phyloP scores from a whole-genome alignment of 2,113 vertebrate species.

The Emydura subglobosa region DNA sequence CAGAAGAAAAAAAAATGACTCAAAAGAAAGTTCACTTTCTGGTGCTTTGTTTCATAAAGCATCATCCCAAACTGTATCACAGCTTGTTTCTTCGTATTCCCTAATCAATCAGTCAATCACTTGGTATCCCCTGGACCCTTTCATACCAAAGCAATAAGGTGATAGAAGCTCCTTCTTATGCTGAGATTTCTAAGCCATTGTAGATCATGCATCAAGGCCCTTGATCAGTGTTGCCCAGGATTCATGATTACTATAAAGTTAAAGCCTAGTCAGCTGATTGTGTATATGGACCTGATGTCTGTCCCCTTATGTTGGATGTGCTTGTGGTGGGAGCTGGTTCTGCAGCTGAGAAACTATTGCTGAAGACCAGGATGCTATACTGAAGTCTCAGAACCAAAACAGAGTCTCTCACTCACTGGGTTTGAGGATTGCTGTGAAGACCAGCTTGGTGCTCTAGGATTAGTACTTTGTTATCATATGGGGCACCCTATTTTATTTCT shows the following conservation, averaged over 20 bases:
- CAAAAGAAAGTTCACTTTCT: background rate
- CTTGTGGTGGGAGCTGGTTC: rapidly evolving
- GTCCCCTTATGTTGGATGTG: background rate
- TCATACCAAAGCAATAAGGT: background rate
- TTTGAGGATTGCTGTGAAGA: rapidly evolving
- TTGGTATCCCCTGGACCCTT: background rate
- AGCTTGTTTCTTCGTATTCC: background rate
- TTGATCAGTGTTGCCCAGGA: background rate
- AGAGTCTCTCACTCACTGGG: background rate
- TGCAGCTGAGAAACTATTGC: background rate
- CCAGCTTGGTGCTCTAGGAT: background rate
- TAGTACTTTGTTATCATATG: too few relatives aligned
- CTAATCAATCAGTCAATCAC: background rate
- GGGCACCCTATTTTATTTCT: rapidly evolving
- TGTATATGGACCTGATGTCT: background rate
- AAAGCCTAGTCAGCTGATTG: background rate
- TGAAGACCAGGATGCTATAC: rapidly evolving
- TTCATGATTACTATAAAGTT: background rate
- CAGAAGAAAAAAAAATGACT: background rate
- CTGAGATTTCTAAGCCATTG: background rate
- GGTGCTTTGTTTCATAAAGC: slow-evolving; percentile 16
- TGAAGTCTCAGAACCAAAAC: background rate
- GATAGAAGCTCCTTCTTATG: slow-evolving; percentile 5
- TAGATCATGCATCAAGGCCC: background rate
- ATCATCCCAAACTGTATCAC: background rate